Percentiles rank a stretch among this genome's conserved stretches.
phyloP scores from a whole-genome alignment of 2,113 vertebrate genomes.

The Cyanoliseus patagonus region DNA sequence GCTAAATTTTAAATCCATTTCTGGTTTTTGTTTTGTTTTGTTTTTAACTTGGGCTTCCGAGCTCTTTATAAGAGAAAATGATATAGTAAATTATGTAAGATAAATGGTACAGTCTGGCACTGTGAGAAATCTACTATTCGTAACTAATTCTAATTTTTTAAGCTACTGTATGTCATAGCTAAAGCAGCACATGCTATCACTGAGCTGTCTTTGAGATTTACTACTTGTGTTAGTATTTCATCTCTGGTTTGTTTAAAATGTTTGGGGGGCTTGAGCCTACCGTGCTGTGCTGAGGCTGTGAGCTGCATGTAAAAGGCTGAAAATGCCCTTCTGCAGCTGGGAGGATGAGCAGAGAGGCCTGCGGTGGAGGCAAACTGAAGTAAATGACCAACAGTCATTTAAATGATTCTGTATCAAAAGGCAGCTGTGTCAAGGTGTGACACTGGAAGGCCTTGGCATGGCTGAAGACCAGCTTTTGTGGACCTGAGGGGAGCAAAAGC shows the following conservation, averaged over 20 bases:
- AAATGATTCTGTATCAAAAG: background rate
- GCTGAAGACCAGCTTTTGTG: background rate
- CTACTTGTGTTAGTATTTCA: conserved; percentile 54
- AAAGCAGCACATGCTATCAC: conserved; percentile 67
- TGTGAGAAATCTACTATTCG: conserved; percentile 61
- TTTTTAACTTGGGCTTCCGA: conserved; percentile 50
- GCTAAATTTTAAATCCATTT: conserved; percentile 54
- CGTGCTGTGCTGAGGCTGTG: background rate
- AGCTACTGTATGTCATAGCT: conserved; percentile 57
- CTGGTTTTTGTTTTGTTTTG: conserved; percentile 46
- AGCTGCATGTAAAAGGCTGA: conserved; percentile 27
- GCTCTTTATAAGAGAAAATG: conserved; percentile 65
- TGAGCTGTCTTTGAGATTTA: conserved; percentile 65
- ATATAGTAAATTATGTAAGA: conserved; percentile 59
- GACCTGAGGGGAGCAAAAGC: background rate
- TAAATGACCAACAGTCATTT: background rate
- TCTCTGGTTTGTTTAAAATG: conserved; percentile 55
- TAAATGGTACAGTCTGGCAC: conserved; percentile 42
- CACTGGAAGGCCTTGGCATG: background rate
- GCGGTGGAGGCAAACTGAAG: background rate
- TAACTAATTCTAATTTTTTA: conserved; percentile 73
- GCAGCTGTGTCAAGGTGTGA: background rate
- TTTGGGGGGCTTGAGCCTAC: background rate
- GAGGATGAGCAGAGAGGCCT: background rate
- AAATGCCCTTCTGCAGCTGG: background rate